phyloP scores from a whole-genome alignment of 2,888 invertebrate species.

The Dasypolia templi region DNA sequence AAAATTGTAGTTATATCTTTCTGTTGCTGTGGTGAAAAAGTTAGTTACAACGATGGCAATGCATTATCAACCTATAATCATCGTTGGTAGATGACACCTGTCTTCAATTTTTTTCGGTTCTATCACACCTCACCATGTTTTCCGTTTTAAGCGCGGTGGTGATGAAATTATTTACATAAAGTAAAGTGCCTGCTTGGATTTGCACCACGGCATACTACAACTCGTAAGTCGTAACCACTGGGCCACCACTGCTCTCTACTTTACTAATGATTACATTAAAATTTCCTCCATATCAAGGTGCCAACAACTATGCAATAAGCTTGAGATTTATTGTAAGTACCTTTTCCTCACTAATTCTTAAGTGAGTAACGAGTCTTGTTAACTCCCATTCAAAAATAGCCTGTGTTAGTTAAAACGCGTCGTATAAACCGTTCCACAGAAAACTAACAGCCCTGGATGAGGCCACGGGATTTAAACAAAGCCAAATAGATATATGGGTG shows the following conservation, averaged over 20 bases:
- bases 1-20: background rate
- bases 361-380: slow-evolving; percentile 52
- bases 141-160: background rate
- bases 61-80: background rate
- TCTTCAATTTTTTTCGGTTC: background rate
- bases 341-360: slow-evolving; percentile 44
- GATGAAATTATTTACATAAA: background rate
- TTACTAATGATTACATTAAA: background rate
- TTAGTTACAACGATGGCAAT: too few species aligned
- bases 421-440: slow-evolving; percentile 54
- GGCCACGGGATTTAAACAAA: slow-evolving; percentile 52
- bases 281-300: slow-evolving; percentile 3
- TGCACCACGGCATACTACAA: background rate
- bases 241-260: background rate
- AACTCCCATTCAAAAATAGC: slow-evolving; percentile 55
- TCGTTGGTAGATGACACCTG: background rate
- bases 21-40: background rate
- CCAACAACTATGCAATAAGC: slow-evolving; percentile 39
- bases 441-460: slow-evolving; percentile 59
- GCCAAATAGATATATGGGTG: slow-evolving; percentile 59
- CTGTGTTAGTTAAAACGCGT: slow-evolving; percentile 51
- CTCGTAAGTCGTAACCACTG: background rate
- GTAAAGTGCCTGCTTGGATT: background rate
- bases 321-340: slow-evolving; percentile 44
- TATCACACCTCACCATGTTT: background rate